Evolutionary conservation across 30 jellyfish, hydroid and myxozoan species (phyloP).

Genomic region (Turritopsis dohrnii): DNA sequence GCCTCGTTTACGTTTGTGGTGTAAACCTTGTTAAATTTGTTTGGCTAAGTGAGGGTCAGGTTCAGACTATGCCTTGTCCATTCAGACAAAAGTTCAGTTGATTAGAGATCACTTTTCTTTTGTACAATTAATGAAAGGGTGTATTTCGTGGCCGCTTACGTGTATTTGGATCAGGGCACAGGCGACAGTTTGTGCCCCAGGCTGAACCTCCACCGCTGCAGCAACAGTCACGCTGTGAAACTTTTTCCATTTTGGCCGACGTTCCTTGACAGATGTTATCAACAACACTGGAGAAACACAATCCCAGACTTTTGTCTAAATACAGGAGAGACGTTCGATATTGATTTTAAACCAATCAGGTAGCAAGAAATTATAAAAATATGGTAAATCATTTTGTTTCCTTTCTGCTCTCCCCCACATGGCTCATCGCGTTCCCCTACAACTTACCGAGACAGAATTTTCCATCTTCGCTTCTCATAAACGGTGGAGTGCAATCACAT

Average conservation of each 20-base stretch:
- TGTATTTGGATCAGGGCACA: constrained; percentile 66
- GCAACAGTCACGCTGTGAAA: constrained; percentile 76
- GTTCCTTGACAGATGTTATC: constrained; percentile 93
- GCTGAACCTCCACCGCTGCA: constrained; percentile 91
- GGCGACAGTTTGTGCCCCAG: constrained; percentile 88
- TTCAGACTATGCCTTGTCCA: no score
- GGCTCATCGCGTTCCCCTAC: neutral
- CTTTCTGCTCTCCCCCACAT: neutral
- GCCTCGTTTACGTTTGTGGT: no score
- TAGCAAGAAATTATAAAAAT: neutral
- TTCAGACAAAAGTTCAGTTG: no score
- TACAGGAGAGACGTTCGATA: neutral
- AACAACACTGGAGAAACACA: constrained; percentile 76
- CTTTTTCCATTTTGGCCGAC: constrained; percentile 77
- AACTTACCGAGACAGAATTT: constrained; percentile 74
- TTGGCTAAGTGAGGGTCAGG: no score
- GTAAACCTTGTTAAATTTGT: no score
- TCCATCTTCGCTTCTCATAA: constrained; percentile 89
- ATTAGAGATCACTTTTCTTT: no score
- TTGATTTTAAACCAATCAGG: neutral
- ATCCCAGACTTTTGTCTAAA: constrained; percentile 83
- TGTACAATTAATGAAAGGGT: no score
- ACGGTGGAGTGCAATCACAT: constrained; percentile 97
- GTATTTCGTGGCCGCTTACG: constrained; percentile 34
- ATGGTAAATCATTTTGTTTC: no score